Evolutionary conservation across 1,140 invertebrate species (phyloP).

Genomic region (Drosophila oshimai): DNA sequence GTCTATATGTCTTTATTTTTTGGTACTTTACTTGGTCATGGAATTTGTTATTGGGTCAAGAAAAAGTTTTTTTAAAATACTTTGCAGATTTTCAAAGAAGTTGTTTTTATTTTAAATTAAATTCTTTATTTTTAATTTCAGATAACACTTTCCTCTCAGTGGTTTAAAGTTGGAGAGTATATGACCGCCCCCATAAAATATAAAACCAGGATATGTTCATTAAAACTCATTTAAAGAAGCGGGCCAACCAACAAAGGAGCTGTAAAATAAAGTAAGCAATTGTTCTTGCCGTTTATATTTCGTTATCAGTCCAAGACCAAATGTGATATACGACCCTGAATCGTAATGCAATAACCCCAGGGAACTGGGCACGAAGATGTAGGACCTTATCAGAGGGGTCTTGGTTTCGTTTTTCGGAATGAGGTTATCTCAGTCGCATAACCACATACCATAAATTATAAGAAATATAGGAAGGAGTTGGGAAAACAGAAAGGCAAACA

Average conservation of each 20-base stretch:
- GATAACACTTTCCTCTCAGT: not conserved
- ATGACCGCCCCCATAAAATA: not conserved
- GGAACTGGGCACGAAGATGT: constrained; percentile 17
- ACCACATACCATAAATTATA: constrained; percentile 6
- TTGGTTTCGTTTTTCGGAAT: constrained; percentile 8
- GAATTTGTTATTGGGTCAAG: too few species aligned
- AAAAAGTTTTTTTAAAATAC: not conserved
- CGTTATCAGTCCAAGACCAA: constrained; percentile 28
- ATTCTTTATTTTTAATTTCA: not conserved
- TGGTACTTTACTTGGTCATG: too few species aligned
- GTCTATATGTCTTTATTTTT: too few species aligned
- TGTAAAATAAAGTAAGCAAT: not conserved
- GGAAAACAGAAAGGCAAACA: constrained; percentile 26
- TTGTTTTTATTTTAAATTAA: too few species aligned
- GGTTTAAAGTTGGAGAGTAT: not conserved
- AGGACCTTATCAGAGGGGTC: constrained; percentile 11
- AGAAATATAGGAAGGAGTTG: constrained; percentile 17
- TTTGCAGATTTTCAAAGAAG: too few species aligned
- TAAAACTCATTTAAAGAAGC: constrained; percentile 24
- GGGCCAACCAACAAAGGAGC: not conserved
- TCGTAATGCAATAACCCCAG: constrained; percentile 28
- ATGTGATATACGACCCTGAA: constrained; percentile 51
- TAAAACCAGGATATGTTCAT: constrained; percentile 50
- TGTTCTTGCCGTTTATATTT: constrained; percentile 3
- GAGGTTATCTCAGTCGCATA: constrained; percentile 29